Conservation (phyloP, 92 coral and sea anemone genomes). For the Parazoanthus darwini region DNA sequence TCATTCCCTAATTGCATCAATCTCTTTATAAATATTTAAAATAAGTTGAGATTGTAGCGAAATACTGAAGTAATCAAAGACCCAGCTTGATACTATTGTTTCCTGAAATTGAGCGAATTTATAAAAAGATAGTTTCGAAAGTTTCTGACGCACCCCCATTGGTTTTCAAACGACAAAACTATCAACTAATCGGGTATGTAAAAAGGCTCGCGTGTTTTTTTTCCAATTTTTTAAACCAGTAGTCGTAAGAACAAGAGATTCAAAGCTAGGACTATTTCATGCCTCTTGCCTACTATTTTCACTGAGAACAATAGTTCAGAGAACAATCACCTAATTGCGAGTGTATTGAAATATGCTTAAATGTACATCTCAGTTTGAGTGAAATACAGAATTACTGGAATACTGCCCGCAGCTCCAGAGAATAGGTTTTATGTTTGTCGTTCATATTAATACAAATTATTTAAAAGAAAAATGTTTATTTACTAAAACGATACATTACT, state of each 20-base stretch:
- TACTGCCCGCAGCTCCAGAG: not conserved
- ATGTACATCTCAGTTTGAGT: not conserved
- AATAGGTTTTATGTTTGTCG: not conserved
- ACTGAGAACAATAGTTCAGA: not conserved
- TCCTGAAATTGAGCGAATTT: not conserved
- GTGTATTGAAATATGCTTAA: not conserved
- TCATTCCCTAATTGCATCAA: not conserved
- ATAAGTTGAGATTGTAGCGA: not conserved
- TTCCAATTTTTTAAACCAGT: too few species aligned
- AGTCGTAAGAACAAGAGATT: not conserved
- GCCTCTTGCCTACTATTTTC: not conserved
- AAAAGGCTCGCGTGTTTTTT: not conserved
- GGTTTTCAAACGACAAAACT: too few species aligned
- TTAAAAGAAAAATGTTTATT: not conserved
- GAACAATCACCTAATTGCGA: not conserved
- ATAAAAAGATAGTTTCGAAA: not conserved
- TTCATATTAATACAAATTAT: not conserved
- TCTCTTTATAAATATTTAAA: too few species aligned
- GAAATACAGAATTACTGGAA: not conserved
- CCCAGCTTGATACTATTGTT: not conserved
- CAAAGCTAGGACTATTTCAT: too few species aligned
- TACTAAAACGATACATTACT: not conserved
- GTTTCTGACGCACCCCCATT: not conserved
- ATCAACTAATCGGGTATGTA: too few species aligned
- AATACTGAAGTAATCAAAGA: not conserved